These are phyloP conservation scores for Platichthys stellatus DNA, from an alignment of 2,113 vertebrate genomes.

Conservation along the genomic window DNA sequence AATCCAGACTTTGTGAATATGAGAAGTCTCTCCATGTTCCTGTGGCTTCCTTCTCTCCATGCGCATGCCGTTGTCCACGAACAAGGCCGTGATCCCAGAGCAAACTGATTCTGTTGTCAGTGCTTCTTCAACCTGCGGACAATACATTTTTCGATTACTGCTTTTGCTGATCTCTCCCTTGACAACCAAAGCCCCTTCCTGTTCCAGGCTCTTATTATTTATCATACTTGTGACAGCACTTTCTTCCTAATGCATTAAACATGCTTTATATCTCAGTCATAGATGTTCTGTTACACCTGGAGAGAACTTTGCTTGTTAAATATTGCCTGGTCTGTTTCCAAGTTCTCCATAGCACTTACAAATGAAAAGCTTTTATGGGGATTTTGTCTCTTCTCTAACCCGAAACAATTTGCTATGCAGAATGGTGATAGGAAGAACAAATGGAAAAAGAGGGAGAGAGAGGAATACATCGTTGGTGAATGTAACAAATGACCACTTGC, in stretches of 20 bases:
- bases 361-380: no score
- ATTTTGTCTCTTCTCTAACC: no score
- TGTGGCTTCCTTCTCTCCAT: background rate
- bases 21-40: background rate
- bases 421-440: background rate
- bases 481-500: no score
- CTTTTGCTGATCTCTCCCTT: background rate
- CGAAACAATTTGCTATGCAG: no score
- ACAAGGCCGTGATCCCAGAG: no score
- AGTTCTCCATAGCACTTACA: no score
- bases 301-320: no score
- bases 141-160: background rate
- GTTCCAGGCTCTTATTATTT: slow-evolving; percentile 18
- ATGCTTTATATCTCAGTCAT: background rate
- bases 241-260: slow-evolving; percentile 5
- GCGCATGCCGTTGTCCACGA: no score
- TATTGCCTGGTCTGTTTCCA: no score
- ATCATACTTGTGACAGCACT: background rate
- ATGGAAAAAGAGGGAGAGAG: background rate
- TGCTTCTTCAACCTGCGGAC: background rate
- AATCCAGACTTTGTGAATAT: no score
- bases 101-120: no score
- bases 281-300: no score
- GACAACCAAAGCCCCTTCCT: slow-evolving; percentile 28
- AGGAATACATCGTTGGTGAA: background rate